Evolutionary conservation across 2,888 invertebrate species (phyloP).

Genomic region (Craniophora ligustri): DNA sequence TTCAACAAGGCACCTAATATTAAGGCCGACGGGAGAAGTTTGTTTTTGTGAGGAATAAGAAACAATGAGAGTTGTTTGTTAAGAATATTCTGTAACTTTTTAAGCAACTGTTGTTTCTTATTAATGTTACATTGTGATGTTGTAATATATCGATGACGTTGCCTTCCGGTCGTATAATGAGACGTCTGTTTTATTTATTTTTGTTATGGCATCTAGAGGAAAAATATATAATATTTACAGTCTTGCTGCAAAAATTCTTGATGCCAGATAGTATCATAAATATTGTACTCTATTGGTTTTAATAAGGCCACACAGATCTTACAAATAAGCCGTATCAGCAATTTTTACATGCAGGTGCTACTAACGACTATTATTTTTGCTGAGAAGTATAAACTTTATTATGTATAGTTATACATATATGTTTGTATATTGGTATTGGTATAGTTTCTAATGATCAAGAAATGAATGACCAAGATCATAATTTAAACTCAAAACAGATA

Average conservation of each 20-base stretch:
- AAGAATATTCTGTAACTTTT: constrained; percentile 62
- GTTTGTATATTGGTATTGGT: no score
- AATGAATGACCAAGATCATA: not conserved
- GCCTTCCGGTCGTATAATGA: not conserved
- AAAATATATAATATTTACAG: not conserved
- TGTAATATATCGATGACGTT: constrained; percentile 32
- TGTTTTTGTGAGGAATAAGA: constrained; percentile 75
- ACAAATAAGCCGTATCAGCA: not conserved
- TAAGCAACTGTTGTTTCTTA: constrained; percentile 57
- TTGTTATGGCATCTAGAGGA: not conserved
- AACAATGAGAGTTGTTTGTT: constrained; percentile 73
- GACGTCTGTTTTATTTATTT: constrained; percentile 2
- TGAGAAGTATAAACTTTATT: no score
- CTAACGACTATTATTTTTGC: no score
- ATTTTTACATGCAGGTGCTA: not conserved
- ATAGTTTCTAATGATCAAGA: not conserved
- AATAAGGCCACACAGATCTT: not conserved
- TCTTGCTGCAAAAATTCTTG: not conserved
- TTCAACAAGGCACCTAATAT: constrained; percentile 79
- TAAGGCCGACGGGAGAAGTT: constrained; percentile 67
- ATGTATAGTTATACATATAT: no score
- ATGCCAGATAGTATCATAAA: not conserved
- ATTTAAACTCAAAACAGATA: constrained; percentile 17
- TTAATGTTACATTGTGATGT: constrained; percentile 40
- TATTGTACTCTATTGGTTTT: not conserved